phyloP scores from a whole-genome alignment of 2,888 invertebrate species.

The Xylocampa areola region DNA sequence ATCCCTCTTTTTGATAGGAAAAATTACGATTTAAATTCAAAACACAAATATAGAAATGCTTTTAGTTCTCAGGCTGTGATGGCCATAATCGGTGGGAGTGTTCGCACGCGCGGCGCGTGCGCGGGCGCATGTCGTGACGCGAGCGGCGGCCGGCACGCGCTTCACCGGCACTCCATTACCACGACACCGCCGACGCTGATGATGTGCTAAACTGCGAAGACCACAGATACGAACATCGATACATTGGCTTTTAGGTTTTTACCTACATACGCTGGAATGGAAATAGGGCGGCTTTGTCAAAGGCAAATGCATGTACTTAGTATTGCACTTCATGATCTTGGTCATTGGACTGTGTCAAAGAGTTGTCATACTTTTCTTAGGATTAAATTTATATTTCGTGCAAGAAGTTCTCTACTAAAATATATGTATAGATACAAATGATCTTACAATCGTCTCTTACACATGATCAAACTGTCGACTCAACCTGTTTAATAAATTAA shows the following conservation, averaged over 20 bases:
- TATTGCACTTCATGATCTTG: too few species aligned
- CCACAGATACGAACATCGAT: constrained; percentile 27
- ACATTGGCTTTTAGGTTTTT: constrained; percentile 11
- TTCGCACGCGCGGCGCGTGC: constrained; percentile 66
- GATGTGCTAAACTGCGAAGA: constrained; percentile 67
- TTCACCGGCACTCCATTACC: constrained; percentile 83
- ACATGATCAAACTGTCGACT: too few species aligned
- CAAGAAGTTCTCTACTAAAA: too few species aligned
- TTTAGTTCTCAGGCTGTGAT: constrained; percentile 77
- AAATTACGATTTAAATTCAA: constrained; percentile 27
- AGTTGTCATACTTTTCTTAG: too few species aligned
- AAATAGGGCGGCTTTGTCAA: too few species aligned
- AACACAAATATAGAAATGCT: constrained; percentile 39
- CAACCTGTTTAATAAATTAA: too few species aligned
- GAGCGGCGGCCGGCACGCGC: constrained; percentile 65
- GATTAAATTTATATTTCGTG: too few species aligned
- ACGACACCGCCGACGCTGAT: constrained; percentile 71
- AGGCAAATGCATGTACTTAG: too few species aligned
- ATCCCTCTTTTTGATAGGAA: constrained; percentile 1
- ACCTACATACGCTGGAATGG: constrained; percentile 14
- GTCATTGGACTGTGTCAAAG: too few species aligned
- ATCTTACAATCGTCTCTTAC: too few species aligned
- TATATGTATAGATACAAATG: too few species aligned
- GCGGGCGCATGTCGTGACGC: constrained; percentile 61
- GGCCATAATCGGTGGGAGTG: constrained; percentile 87